Base-by-base conservation (phyloP, 2,888 invertebrate genomes). In the Gortyna flavago region DNA sequence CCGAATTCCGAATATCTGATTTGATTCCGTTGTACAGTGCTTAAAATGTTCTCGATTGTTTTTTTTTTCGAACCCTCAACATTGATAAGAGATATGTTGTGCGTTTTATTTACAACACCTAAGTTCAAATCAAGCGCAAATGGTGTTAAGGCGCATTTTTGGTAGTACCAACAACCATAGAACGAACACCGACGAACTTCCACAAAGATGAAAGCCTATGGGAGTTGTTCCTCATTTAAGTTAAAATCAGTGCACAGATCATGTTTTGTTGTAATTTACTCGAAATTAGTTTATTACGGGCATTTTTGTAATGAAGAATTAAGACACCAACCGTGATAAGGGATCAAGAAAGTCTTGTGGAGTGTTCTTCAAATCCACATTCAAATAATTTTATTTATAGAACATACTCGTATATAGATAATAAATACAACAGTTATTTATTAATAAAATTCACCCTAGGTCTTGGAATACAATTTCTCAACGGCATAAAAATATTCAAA, bases 11-110 rank as follows among this genome's bases (percentile, higher is more conserved):
- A 51, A 25, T 54, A 61, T 80, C 77, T 77, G 79, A 87, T 84
- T 86, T 75, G 72, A 87, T 88, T 84, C 67, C 32, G 59, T 76
- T 73, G 66, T 72, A 72, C 70, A 25, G 61, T 66, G 38, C 65
- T 81, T 66, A 75, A 75, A 80, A 81, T 70, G 16, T 80, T 75
- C 64, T 65, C 18, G 35, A 61, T 65, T 67, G 41, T 44, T 75
- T 57, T 68, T 41, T 41, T 44, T 18, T 68, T 25, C 25, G 25
- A 51, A 51, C 16, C 5, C 0, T 25, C 16, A 51, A 68, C 16
- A 16, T 16, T 48, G 21, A 32, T 32, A 68, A 67, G 2, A 44
- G 7, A 13, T 29, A 29, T 4, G 41, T 29, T 67, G 7, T 44
- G 11, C 21, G 2, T 13, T 44, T 44, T 2, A 16, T 32, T 16